These are phyloP conservation scores for Poecilus cupreus DNA, from an alignment of 2,888 invertebrate species.

Conservation along the genomic window DNA sequence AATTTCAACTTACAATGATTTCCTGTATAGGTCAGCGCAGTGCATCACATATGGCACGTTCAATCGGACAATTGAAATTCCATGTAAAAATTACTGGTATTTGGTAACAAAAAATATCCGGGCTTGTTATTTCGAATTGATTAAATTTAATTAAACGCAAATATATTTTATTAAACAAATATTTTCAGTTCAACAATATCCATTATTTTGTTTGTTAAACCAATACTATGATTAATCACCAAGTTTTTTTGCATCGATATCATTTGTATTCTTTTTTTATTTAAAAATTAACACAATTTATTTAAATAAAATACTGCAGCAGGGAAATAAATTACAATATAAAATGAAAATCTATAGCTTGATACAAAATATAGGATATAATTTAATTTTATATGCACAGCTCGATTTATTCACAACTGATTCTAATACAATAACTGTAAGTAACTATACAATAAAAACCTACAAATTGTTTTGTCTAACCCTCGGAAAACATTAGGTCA, in stretches of 20 bases:
- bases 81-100: background rate
- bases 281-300: too few relatives aligned
- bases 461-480: too few relatives aligned
- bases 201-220: background rate
- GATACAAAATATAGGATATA: too few relatives aligned
- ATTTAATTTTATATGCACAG: too few relatives aligned
- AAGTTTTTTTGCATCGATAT: background rate
- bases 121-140: background rate
- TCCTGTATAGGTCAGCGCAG: background rate
- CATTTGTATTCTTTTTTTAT: too few relatives aligned
- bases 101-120: background rate
- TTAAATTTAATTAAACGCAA: constrained; percentile 20
- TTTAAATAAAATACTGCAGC: too few relatives aligned
- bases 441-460: too few relatives aligned
- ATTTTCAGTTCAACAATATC: background rate
- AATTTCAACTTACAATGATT: constrained; percentile 47
- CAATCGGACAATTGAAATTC: background rate
- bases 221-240: background rate
- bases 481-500: too few relatives aligned
- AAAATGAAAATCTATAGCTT: too few relatives aligned
- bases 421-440: too few relatives aligned
- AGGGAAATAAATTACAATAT: too few relatives aligned
- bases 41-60: background rate
- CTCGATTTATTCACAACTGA: too few relatives aligned
- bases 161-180: constrained; percentile 28